Percentiles rank a stretch among this genome's conserved stretches.
These are phyloP conservation scores for Gallinago stenura DNA, from an alignment of 2,797 vertebrate species.

Conservation along the genomic window DNA sequence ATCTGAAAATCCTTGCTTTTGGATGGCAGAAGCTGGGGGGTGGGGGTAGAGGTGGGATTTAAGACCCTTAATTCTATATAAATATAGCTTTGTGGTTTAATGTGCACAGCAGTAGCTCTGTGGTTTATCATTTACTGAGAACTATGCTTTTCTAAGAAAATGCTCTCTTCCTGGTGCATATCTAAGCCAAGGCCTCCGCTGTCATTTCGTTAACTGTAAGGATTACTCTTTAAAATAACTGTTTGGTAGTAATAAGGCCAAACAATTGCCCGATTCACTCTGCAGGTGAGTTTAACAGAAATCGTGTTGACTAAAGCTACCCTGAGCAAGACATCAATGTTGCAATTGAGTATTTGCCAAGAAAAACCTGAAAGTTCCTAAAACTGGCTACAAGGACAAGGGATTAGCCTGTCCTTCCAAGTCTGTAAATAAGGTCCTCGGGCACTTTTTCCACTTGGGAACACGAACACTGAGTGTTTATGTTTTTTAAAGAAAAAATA, in stretches of 20 bases:
- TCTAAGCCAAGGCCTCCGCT: constrained; percentile 72
- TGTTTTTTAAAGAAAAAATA: constrained; percentile 18
- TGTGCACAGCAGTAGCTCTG: constrained; percentile 73
- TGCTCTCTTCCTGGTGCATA: constrained; percentile 77
- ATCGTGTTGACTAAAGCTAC: constrained; percentile 68
- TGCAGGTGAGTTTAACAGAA: constrained; percentile 69
- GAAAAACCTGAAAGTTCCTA: constrained; percentile 65
- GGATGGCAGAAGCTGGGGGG: neutral
- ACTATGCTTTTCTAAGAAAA: constrained; percentile 85
- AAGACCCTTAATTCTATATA: constrained; percentile 58
- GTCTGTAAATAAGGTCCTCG: constrained; percentile 69
- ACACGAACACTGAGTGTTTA: constrained; percentile 45
- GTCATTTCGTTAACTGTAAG: constrained; percentile 68
- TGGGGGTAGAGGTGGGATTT: constrained; percentile 41
- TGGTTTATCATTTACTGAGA: constrained; percentile 85
- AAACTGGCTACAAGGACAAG: constrained; percentile 58
- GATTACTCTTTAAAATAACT: constrained; percentile 68
- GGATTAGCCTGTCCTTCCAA: constrained; percentile 68
- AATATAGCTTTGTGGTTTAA: constrained; percentile 77
- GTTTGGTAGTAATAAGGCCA: constrained; percentile 60
- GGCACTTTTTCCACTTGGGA: constrained; percentile 70
- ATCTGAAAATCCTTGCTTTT: constrained; percentile 36
- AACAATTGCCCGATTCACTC: constrained; percentile 47
- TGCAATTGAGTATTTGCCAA: constrained; percentile 76
- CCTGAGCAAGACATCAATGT: constrained; percentile 58